Evolutionary conservation across 1,140 invertebrate genomes (phyloP).

Genomic region (Drosophila subpulchrella): DNA sequence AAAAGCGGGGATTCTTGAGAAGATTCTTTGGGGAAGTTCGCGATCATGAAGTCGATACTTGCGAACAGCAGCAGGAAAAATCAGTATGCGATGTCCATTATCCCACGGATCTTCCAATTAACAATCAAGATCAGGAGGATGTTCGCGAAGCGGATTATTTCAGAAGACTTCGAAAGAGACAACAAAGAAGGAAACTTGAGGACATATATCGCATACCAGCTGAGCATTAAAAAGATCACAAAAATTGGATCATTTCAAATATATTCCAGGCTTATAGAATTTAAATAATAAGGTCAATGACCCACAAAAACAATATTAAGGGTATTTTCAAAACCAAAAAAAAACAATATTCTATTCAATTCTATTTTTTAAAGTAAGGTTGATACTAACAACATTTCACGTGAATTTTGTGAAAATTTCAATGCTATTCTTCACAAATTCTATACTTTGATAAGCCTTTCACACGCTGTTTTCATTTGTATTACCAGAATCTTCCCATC

Average conservation of each 20-base stretch:
- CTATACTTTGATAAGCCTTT: background rate
- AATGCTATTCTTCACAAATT: too few relatives aligned
- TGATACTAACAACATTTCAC: too few relatives aligned
- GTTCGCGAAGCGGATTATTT: background rate
- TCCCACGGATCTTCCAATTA: background rate
- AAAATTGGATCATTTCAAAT: background rate
- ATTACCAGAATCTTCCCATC: background rate
- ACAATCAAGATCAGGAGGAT: background rate
- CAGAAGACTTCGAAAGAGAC: background rate
- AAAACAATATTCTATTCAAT: too few relatives aligned
- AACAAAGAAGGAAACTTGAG: background rate
- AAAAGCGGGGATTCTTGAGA: slow-evolving; percentile 8
- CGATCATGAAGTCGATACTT: background rate
- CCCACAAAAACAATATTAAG: background rate
- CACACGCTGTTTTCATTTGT: background rate
- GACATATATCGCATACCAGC: background rate
- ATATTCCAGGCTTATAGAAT: background rate
- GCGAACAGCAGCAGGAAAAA: background rate
- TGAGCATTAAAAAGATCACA: background rate
- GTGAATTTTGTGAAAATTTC: too few relatives aligned
- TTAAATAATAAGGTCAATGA: background rate
- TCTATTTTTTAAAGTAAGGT: too few relatives aligned
- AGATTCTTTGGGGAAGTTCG: slow-evolving; percentile 22
- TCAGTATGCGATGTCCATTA: background rate
- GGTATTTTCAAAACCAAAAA: background rate